A percentile compares a stretch with the other conserved stretches of the same genome.
These are phyloP conservation scores for Holothuria scabra DNA, from an alignment of 53 echinoderm and acorn worm genomes.

Conservation along the genomic window DNA sequence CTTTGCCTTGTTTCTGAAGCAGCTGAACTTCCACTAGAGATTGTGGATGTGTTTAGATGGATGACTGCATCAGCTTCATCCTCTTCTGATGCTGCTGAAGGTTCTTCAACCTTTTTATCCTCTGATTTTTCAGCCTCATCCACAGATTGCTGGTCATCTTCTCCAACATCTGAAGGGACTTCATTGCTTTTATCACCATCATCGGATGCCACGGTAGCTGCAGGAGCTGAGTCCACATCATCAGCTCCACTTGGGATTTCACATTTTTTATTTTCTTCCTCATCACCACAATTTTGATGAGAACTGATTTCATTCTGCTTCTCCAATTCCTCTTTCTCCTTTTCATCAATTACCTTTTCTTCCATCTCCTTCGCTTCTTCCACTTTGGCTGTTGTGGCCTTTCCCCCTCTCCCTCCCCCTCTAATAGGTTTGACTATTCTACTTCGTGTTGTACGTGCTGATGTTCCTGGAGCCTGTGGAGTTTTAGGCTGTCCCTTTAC, in stretches of 20 bases:
- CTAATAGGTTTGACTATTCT: conserved; percentile 3
- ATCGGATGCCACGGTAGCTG: no score
- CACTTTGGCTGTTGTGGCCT: background rate
- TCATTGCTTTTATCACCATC: no score
- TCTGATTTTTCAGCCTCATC: no score
- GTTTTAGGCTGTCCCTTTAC: background rate
- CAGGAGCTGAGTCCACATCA: conserved; percentile 21
- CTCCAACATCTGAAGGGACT: no score
- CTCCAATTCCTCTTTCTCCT: background rate
- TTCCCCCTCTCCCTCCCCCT: background rate
- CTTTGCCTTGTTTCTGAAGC: background rate
- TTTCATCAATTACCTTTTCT: background rate
- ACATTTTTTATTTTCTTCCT: background rate
- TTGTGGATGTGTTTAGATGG: no score
- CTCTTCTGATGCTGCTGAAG: no score
- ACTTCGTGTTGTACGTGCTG: background rate
- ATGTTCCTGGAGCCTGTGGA: background rate
- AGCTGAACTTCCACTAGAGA: no score
- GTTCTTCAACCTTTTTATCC: no score
- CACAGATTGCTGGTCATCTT: no score
- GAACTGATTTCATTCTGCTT: no score
- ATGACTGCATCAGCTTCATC: no score
- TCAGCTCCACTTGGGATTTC: background rate
- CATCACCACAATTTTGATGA: no score
- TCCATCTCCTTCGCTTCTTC: background rate